Conservation (phyloP, 2,113 vertebrate genomes). For the Oxygymnocypris stewartii region DNA sequence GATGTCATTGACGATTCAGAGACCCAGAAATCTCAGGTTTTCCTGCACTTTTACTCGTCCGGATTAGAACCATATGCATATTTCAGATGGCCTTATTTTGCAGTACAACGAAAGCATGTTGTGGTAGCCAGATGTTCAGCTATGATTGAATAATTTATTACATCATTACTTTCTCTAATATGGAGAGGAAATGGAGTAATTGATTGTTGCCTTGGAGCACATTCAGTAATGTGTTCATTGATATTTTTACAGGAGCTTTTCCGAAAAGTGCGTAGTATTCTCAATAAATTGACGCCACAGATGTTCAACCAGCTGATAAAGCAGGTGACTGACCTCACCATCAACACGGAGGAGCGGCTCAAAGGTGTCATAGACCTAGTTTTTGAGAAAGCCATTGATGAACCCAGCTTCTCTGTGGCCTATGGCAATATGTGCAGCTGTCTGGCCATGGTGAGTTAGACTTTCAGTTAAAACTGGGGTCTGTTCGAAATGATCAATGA, state of each 20-base stretch:
- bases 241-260: constrained; percentile 85
- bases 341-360: constrained; percentile 94
- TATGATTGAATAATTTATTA: constrained; percentile 5
- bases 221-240: not conserved
- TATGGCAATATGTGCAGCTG: constrained; percentile 98
- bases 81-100: not conserved
- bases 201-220: not conserved
- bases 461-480: not conserved
- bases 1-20: constrained; percentile 80
- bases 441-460: constrained; percentile 82
- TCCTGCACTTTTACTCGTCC: not conserved
- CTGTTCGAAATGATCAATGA: not conserved
- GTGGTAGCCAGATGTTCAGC: not conserved
- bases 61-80: not conserved
- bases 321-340: constrained; percentile 94
- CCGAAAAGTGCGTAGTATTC: constrained; percentile 94
- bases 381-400: constrained; percentile 97
- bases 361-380: constrained; percentile 98
- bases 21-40: constrained; percentile 83
- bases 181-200: not conserved
- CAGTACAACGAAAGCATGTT: not conserved
- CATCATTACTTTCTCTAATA: not conserved
- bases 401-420: constrained; percentile 95
- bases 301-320: constrained; percentile 99
- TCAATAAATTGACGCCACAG: constrained; percentile 97